Evolutionary conservation across 2,888 invertebrate genomes (phyloP).

Genomic region (Troides helena): DNA sequence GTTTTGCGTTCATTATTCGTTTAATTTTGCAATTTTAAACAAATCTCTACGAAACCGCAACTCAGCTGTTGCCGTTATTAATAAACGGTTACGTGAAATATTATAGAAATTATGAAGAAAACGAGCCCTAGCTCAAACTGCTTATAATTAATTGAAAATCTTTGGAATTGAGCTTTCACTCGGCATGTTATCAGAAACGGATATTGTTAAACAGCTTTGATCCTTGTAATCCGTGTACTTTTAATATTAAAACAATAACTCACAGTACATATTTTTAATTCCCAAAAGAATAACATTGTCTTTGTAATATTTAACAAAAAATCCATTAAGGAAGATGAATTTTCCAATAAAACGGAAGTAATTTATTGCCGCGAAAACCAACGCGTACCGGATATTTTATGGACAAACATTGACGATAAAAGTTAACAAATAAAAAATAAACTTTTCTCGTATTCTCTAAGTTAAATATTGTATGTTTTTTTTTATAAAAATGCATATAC

Average conservation of each 20-base stretch:
- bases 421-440: background rate
- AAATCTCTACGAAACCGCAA: slow-evolving; percentile 1
- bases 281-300: background rate
- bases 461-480: background rate
- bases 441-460: too few species aligned
- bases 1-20: slow-evolving; percentile 18
- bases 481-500: too few species aligned
- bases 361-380: background rate
- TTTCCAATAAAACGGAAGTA: slow-evolving; percentile 1
- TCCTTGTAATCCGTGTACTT: background rate
- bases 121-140: background rate
- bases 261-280: background rate
- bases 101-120: background rate
- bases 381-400: background rate
- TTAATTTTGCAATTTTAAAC: slow-evolving; percentile 3
- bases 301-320: background rate
- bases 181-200: background rate
- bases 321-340: background rate
- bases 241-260: background rate
- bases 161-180: background rate
- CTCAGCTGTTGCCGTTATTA: slow-evolving; percentile 6
- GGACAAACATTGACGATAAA: background rate
- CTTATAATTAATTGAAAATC: background rate
- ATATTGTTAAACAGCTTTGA: background rate
- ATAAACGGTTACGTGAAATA: slow-evolving; percentile 1